Evolutionary conservation across 2,797 vertebrate species (phyloP).

Genomic region (Eulemur albifrons): DNA sequence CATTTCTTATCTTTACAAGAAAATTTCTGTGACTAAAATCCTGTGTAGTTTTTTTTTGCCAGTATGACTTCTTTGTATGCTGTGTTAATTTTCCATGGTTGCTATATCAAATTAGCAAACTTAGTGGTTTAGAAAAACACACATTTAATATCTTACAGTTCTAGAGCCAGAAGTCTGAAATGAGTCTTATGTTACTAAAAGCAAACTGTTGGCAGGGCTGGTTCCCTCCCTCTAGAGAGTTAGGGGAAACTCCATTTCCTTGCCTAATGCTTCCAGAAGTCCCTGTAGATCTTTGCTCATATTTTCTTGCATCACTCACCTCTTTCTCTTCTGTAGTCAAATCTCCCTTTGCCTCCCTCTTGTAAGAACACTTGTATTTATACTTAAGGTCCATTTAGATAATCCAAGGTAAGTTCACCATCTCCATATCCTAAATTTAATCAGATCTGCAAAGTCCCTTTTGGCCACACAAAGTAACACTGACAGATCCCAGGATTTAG

Average conservation of each 20-base stretch:
- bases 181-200: neutral
- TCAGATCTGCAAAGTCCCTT: neutral
- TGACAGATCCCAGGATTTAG: neutral
- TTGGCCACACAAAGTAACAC: neutral
- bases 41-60: too few species aligned
- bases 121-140: neutral
- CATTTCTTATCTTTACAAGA: neutral
- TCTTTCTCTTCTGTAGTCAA: neutral
- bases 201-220: accelerated
- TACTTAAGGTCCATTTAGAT: neutral
- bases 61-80: neutral
- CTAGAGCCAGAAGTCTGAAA: neutral
- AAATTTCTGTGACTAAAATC: neutral
- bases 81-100: neutral
- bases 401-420: neutral
- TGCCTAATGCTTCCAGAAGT: neutral
- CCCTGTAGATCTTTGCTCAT: neutral
- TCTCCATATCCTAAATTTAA: neutral
- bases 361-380: neutral
- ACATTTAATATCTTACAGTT: neutral
- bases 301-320: neutral
- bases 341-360: neutral
- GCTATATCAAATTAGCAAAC: neutral
- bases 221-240: neutral
- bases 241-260: neutral